Evolutionary conservation across 2,888 invertebrate species (phyloP).

Genomic region (Notodonta dromedarius): DNA sequence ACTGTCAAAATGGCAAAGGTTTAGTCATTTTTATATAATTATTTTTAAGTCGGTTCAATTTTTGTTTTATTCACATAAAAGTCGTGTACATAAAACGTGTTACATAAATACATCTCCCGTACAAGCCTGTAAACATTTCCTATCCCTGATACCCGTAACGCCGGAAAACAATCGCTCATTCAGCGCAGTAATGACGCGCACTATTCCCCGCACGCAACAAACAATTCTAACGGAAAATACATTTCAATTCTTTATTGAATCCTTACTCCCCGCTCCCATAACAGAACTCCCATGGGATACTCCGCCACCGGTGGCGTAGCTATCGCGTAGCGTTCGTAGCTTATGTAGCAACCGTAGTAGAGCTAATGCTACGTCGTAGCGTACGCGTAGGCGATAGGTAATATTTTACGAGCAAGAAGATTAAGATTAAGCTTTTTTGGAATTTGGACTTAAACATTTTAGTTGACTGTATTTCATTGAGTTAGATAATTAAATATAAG

Average conservation of each 20-base stretch:
- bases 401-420: too few species aligned
- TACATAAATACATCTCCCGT: background rate
- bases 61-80: background rate
- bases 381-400: too few species aligned
- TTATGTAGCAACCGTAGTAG: background rate
- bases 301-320: constrained; percentile 28
- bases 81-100: background rate
- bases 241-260: constrained; percentile 73
- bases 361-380: background rate
- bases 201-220: constrained; percentile 56
- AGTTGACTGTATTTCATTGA: too few species aligned
- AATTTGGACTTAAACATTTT: too few species aligned
- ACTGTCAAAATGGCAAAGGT: too few species aligned
- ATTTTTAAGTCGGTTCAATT: too few species aligned
- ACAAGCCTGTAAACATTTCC: background rate
- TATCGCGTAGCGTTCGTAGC: background rate
- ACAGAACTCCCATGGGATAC: constrained; percentile 52
- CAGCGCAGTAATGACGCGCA: constrained; percentile 51
- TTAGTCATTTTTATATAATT: too few species aligned
- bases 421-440: too few species aligned
- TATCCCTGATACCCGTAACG: background rate
- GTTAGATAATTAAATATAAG: too few species aligned
- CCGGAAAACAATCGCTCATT: constrained; percentile 44
- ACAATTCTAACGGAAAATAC: constrained; percentile 64
- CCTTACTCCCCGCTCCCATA: constrained; percentile 46